A percentile compares a stretch with the other conserved stretches of the same genome.
phyloP scores from a whole-genome alignment of 1,140 invertebrate genomes.

The Drosophila ogumai region DNA sequence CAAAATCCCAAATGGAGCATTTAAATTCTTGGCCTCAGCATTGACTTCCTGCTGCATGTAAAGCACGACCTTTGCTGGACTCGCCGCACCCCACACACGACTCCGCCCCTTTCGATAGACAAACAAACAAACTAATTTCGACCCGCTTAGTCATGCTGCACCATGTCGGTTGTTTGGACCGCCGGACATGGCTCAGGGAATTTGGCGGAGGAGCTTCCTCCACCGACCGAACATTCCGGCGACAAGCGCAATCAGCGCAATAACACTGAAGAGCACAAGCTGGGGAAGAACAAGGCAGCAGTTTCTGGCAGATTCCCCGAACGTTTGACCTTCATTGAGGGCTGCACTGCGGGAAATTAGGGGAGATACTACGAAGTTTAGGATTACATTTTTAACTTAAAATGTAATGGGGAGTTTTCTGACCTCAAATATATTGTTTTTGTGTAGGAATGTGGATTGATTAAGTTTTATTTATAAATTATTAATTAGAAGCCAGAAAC shows the following conservation, averaged over 20 bases:
- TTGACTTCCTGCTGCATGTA: constrained; percentile 44
- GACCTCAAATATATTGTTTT: too few species aligned
- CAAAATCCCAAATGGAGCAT: constrained; percentile 74
- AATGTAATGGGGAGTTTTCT: not conserved
- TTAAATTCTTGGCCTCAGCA: constrained; percentile 66
- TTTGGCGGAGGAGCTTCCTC: constrained; percentile 8
- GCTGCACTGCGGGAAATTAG: not conserved
- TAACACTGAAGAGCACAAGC: constrained; percentile 29
- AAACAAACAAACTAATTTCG: constrained; percentile 82
- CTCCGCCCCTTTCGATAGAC: constrained; percentile 38
- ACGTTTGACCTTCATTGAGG: constrained; percentile 54
- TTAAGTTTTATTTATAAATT: not conserved
- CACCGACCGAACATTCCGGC: constrained; percentile 36
- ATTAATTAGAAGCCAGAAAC: not conserved
- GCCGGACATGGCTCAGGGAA: constrained; percentile 57
- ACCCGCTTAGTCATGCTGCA: constrained; percentile 49
- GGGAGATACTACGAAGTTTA: not conserved
- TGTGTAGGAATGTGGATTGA: not conserved
- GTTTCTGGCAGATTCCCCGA: constrained; percentile 27
- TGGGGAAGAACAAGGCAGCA: constrained; percentile 33
- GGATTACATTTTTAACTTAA: not conserved
- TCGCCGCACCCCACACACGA: not conserved
- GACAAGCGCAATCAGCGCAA: constrained; percentile 64
- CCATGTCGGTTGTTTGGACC: constrained; percentile 24
- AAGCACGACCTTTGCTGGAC: not conserved